A percentile compares a stretch with the other conserved stretches of the same genome.
phyloP scores from a whole-genome alignment of 2,113 vertebrate species.

The Oxygymnocypris stewartii region DNA sequence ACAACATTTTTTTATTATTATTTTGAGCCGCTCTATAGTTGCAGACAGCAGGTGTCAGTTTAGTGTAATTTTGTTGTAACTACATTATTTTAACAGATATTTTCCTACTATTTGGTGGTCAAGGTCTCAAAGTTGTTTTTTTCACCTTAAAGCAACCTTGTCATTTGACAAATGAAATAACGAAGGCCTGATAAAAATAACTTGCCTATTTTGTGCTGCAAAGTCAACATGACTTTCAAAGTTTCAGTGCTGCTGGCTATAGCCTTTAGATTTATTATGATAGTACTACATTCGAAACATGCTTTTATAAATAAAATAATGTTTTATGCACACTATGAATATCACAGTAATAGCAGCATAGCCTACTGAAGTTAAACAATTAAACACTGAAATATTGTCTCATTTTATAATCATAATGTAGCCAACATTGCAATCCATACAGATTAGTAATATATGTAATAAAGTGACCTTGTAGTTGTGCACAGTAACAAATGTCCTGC shows the following conservation, averaged over 20 bases:
- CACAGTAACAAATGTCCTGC: not conserved
- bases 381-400: not conserved
- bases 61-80: not conserved
- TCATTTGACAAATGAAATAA: not conserved
- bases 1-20: not conserved
- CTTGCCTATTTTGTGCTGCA: not conserved
- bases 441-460: not conserved
- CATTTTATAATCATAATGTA: not conserved
- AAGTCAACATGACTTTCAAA: not conserved
- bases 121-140: slow-evolving; percentile 20
- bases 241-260: not conserved
- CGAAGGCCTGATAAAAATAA: not conserved
- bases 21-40: not conserved
- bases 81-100: not conserved
- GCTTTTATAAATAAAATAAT: not conserved
- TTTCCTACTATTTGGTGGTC: not conserved
- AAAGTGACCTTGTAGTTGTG: not conserved
- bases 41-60: slow-evolving; percentile 43
- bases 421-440: not conserved
- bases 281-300: not conserved
- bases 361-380: not conserved
- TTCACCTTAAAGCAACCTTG: not conserved
- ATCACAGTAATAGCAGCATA: not conserved
- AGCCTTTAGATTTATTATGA: not conserved
- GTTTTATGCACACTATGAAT: not conserved